phyloP scores from a whole-genome alignment of 2,888 invertebrate genomes.

The Boloria euphrosyne region DNA sequence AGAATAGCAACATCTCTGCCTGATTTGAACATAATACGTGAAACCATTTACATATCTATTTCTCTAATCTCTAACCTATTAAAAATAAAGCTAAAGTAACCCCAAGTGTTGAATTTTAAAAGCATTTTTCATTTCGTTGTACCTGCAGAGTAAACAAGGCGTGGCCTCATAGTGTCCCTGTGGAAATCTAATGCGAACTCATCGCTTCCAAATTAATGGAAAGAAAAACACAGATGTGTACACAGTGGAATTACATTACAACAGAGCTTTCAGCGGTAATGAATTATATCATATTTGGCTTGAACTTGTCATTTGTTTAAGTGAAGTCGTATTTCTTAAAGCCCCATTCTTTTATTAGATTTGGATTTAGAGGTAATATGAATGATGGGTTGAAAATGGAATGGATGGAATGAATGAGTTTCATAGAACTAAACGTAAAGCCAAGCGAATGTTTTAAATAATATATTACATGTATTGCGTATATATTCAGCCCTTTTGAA shows the following conservation, averaged over 20 bases:
- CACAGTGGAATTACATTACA: constrained; percentile 20
- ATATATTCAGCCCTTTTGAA: no score
- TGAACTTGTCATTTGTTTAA: constrained; percentile 3
- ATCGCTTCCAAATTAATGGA: constrained; percentile 27
- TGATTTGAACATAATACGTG: no score
- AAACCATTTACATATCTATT: no score
- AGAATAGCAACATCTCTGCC: no score
- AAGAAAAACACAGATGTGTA: constrained; percentile 26
- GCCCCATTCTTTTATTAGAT: no score
- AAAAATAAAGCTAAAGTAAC: not conserved
- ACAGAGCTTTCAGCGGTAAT: not conserved
- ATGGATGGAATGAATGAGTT: no score
- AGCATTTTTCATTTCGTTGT: constrained; percentile 6
- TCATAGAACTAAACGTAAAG: no score
- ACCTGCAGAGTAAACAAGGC: constrained; percentile 15
- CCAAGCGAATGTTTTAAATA: no score
- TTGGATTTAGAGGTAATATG: no score
- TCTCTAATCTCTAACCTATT: no score
- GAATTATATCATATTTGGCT: constrained; percentile 2
- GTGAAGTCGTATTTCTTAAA: not conserved
- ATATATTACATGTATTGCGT: no score
- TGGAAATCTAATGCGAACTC: constrained; percentile 26
- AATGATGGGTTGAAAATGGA: no score
- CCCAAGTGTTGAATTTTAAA: constrained; percentile 16
- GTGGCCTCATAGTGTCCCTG: constrained; percentile 16